A percentile compares a stretch with the other conserved stretches of the same genome.
Conservation (phyloP, 2,888 invertebrate species). For the Luperina nickerlii region DNA sequence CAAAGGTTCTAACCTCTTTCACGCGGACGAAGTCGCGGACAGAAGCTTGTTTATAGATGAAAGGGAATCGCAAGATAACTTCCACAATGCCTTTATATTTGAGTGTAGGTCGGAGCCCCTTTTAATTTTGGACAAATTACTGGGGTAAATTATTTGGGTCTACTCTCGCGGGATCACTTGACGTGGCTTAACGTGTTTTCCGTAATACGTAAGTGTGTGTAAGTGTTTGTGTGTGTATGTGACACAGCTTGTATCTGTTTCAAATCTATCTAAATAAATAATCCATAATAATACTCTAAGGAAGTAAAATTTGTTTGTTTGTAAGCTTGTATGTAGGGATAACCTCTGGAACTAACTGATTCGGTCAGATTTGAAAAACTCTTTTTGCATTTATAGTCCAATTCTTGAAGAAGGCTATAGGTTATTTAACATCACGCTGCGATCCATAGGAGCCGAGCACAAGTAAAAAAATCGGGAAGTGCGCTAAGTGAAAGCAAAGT, state of each 20-base stretch:
- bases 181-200: slow-evolving; percentile 38
- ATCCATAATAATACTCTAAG: no score
- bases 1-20: not conserved
- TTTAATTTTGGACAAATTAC: slow-evolving; percentile 55
- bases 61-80: slow-evolving; percentile 20
- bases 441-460: no score
- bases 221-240: slow-evolving; percentile 13
- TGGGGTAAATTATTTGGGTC: slow-evolving; percentile 47
- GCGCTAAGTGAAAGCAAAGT: no score
- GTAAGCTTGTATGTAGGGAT: no score
- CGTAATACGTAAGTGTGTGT: slow-evolving; percentile 19
- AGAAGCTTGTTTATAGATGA: not conserved
- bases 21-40: no score
- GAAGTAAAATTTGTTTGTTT: no score
- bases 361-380: no score
- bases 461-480: no score
- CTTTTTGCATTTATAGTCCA: no score
- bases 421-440: no score
- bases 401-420: no score
- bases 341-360: no score
- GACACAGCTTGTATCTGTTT: not conserved
- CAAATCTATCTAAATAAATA: not conserved
- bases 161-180: slow-evolving; percentile 35
- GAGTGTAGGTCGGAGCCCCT: slow-evolving; percentile 29
- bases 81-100: slow-evolving; percentile 37